Evolutionary conservation across 2,888 invertebrate genomes (phyloP), one percentile per base, ranked within the genome.

Genomic region (Luperina nickerlii): DNA sequence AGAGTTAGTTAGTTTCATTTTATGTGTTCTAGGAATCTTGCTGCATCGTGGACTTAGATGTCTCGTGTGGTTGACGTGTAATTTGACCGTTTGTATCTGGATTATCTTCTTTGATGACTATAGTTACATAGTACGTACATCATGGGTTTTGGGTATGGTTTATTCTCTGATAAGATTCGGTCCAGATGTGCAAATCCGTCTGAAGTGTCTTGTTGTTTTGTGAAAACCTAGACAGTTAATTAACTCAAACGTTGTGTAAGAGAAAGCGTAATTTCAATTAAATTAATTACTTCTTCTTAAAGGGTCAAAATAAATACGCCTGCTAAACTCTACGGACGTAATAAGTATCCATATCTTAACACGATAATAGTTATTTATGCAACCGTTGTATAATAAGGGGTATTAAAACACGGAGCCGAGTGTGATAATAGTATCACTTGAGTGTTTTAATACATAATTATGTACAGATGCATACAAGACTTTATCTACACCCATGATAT

Each of bases 1-100:
- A 38, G 48, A 18, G n/a, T n/a, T 57, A 27, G 65, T 72, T 32
- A 68, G 62, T 65, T 65, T 54, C 32, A 63, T 69, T 77, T 82
- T 78, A 78, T 69, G 57, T 57, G 57, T 77, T 78, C 72, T 65
- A 45, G 24, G 48, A 38, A 65, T 83, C 78, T 78, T 69, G 82
- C 65, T 69, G 83, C 83, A 78, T n/a, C 60, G 60, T 54, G 20
- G 32, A 73, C 60, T 69, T 15, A 60, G 60, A 15, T 27, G 15
- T 27, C 4, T 48, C 54, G 18, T 27, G 62, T 54, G 66, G 27
- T 38, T 6, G 60, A n/a, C 15, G 27, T 27, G 13, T 62, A 62
- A 74, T 74, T 54, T 24, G 11, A 68, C 11, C 11, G 45, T 68
- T 63, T 32, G 42, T 51, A 38, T 71, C n/a, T 48, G 60, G 11